A percentile compares a stretch with the other conserved stretches of the same genome.
Evolutionary conservation across 1,140 invertebrate genomes (phyloP).

Genomic region (Neodiprion pinetum): DNA sequence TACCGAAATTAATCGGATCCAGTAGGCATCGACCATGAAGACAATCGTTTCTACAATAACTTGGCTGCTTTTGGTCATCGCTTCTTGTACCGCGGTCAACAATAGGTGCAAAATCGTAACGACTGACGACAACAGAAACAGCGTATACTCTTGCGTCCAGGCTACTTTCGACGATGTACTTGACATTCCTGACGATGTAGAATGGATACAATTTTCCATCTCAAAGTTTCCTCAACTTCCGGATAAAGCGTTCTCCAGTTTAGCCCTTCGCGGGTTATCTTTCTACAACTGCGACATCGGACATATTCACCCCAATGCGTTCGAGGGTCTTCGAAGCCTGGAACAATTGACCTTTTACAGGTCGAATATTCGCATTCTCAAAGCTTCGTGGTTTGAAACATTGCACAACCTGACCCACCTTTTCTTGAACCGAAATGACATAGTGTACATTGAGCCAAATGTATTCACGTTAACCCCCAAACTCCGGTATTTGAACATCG

Average conservation of each 20-base stretch:
- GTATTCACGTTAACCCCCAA: slow-evolving; percentile 34
- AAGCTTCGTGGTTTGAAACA: slow-evolving; percentile 33
- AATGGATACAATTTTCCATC: slow-evolving; percentile 49
- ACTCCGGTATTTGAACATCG: slow-evolving; percentile 37
- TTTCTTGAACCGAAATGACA: slow-evolving; percentile 33
- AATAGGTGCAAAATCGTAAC: slow-evolving; percentile 40
- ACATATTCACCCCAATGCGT: slow-evolving; percentile 33
- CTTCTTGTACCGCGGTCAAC: not conserved
- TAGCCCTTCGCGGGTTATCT: slow-evolving; percentile 35
- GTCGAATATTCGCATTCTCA: slow-evolving; percentile 33
- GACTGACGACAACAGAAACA: slow-evolving; percentile 36
- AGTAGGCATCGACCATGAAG: not conserved
- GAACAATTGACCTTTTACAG: slow-evolving; percentile 44
- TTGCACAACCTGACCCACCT: slow-evolving; percentile 34
- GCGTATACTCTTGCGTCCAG: slow-evolving; percentile 45
- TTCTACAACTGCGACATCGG: slow-evolving; percentile 45
- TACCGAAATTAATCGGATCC: not conserved
- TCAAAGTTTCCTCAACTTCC: slow-evolving; percentile 36
- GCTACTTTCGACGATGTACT: slow-evolving; percentile 28
- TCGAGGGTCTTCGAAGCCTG: slow-evolving; percentile 34
- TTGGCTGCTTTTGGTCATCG: not conserved
- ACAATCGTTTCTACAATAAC: not conserved
- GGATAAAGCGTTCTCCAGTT: slow-evolving; percentile 35
- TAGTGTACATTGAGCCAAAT: slow-evolving; percentile 42
- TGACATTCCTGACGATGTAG: slow-evolving; percentile 32